A percentile compares a stretch with the other conserved stretches of the same genome.
phyloP scores from a whole-genome alignment of 2,797 vertebrate genomes.

The Erithacus rubecula region DNA sequence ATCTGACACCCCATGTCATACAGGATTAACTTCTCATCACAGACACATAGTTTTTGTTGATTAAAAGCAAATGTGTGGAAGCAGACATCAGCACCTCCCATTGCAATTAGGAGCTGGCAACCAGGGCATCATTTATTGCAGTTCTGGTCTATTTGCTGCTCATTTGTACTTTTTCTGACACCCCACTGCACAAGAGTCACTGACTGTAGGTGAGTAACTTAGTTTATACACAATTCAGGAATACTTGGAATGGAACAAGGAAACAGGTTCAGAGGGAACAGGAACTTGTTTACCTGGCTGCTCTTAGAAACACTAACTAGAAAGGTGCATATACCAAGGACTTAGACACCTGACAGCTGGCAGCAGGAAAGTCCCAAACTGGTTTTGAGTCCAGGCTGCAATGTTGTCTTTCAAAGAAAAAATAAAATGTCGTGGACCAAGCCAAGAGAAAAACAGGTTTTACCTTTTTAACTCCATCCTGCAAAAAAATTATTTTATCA shows the following conservation, averaged over 20 bases:
- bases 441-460: not conserved
- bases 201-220: not conserved
- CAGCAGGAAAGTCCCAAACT: not conserved
- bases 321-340: not conserved
- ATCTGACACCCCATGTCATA: not conserved
- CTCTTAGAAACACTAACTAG: not conserved
- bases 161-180: not conserved
- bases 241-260: not conserved
- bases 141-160: not conserved
- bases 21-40: not conserved
- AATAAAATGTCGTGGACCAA: not conserved
- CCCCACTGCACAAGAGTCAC: not conserved
- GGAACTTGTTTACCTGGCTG: not conserved
- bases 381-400: accelerated
- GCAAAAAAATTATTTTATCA: not conserved
- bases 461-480: not conserved
- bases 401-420: not conserved
- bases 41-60: not conserved
- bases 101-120: not conserved
- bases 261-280: not conserved
- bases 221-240: not conserved
- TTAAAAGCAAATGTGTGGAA: not conserved
- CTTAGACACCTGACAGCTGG: not conserved
- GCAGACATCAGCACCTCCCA: not conserved
- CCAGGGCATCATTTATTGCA: not conserved